A percentile compares a stretch with the other conserved stretches of the same genome.
phyloP scores from a whole-genome alignment of 2,888 invertebrate species.

The Ashinkailepas kermadecensis region DNA sequence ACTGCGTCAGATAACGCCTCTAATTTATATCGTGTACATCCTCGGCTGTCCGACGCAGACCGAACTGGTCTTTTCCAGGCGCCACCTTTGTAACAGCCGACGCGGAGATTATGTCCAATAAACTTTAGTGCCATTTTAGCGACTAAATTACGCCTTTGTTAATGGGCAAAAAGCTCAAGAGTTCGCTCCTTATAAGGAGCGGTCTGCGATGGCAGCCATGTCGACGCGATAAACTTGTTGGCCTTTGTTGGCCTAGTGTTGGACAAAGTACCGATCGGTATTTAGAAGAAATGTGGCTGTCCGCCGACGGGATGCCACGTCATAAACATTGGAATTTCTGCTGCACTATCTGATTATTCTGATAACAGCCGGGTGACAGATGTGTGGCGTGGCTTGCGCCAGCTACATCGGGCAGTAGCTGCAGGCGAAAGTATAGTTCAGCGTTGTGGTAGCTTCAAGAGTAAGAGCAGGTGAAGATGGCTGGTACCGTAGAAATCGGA shows the following conservation, averaged over 20 bases:
- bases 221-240: conserved; percentile 16
- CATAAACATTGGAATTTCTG: no score
- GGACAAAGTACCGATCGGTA: not conserved
- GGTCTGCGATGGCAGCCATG: not conserved
- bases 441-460: no score
- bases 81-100: not conserved
- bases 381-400: no score
- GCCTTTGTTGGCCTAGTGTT: conserved; percentile 11
- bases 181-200: not conserved
- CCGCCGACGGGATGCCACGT: no score
- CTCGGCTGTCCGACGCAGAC: not conserved
- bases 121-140: conserved; percentile 20
- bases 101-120: conserved; percentile 18
- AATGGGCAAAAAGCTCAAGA: conserved; percentile 9
- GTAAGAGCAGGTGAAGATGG: no score
- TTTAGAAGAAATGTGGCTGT: no score
- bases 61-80: not conserved
- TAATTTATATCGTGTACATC: conserved; percentile 1
- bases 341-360: no score
- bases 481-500: no score
- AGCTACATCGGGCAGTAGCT: no score
- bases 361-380: no score
- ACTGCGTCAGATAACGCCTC: not conserved
- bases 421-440: no score
- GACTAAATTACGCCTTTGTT: conserved; percentile 22